A percentile compares a stretch with the other conserved stretches of the same genome.
Conservation (phyloP, 1,140 invertebrate genomes). For the Drosophila busckii region DNA sequence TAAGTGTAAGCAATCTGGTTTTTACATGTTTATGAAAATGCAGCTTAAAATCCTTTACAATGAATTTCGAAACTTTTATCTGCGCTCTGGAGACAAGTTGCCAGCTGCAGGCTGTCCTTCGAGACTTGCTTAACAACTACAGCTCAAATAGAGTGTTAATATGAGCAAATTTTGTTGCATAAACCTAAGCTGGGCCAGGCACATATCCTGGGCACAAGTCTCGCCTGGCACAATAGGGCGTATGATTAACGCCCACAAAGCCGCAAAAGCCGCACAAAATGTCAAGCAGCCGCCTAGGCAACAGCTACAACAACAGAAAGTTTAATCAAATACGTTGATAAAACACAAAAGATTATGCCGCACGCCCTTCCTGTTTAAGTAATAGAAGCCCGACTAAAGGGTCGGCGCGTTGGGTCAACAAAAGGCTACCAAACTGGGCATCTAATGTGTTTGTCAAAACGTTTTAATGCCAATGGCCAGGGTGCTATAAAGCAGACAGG, state of each 20-base stretch:
- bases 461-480: conserved; percentile 55
- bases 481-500: conserved; percentile 52
- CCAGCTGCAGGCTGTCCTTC: no score
- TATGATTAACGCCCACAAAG: conserved; percentile 66
- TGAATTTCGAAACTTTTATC: no score
- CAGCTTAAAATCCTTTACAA: no score
- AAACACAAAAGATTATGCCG: conserved; percentile 68
- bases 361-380: conserved; percentile 7
- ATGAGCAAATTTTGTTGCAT: conserved; percentile 27
- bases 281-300: conserved; percentile 20
- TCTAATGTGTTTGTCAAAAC: conserved; percentile 73
- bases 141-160: conserved; percentile 13
- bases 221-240: conserved; percentile 35
- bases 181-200: conserved; percentile 13
- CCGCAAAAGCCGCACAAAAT: conserved; percentile 53
- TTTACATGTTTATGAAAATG: no score
- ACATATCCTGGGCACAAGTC: conserved; percentile 40
- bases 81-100: no score
- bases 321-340: conserved; percentile 75
- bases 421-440: conserved; percentile 32
- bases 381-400: conserved; percentile 22
- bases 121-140: neutral
- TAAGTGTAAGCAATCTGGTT: no score
- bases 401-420: conserved; percentile 14
- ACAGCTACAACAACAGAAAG: conserved; percentile 32